These are phyloP conservation scores for Grammomys dolichurus DNA, from an alignment of 2,113 vertebrate species.

Conservation along the genomic window DNA sequence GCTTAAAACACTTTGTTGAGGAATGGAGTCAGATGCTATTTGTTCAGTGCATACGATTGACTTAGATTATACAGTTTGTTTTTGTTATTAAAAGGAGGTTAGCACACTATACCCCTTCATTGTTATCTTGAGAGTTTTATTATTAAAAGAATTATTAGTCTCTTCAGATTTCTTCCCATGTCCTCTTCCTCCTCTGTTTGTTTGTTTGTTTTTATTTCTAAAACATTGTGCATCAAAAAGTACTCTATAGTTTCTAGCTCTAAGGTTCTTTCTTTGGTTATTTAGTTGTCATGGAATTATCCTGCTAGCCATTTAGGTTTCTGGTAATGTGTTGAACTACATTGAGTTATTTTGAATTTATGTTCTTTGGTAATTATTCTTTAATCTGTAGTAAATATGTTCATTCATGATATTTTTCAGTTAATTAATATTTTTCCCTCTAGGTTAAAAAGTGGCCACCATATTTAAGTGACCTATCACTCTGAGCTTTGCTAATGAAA, in stretches of 20 bases:
- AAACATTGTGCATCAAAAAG: background rate
- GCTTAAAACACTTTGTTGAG: background rate
- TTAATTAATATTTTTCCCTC: slow-evolving; percentile 78
- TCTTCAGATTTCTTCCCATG: background rate
- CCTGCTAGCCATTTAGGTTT: slow-evolving; percentile 74
- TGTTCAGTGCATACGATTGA: slow-evolving; percentile 27
- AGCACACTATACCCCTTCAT: background rate
- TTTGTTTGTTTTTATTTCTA: background rate
- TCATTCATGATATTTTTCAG: slow-evolving; percentile 65
- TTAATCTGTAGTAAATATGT: slow-evolving; percentile 50
- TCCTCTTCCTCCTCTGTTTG: background rate
- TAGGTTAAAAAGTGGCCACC: slow-evolving; percentile 92
- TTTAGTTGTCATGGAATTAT: slow-evolving; percentile 59
- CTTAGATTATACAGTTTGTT: slow-evolving; percentile 37
- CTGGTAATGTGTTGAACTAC: slow-evolving; percentile 73
- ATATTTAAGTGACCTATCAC: slow-evolving; percentile 88
- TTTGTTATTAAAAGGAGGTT: slow-evolving; percentile 36
- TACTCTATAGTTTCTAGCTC: background rate
- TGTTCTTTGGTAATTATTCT: slow-evolving; percentile 71
- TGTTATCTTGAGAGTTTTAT: slow-evolving; percentile 56
- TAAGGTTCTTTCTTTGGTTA: slow-evolving; percentile 79
- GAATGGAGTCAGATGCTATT: background rate
- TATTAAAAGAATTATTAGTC: slow-evolving; percentile 68
- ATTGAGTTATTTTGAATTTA: slow-evolving; percentile 61
- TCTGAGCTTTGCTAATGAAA: slow-evolving; percentile 88